Percentiles rank a stretch among this genome's conserved stretches.
Evolutionary conservation across 2,888 invertebrate genomes (phyloP).

Genomic region (Metellina segmentata): DNA sequence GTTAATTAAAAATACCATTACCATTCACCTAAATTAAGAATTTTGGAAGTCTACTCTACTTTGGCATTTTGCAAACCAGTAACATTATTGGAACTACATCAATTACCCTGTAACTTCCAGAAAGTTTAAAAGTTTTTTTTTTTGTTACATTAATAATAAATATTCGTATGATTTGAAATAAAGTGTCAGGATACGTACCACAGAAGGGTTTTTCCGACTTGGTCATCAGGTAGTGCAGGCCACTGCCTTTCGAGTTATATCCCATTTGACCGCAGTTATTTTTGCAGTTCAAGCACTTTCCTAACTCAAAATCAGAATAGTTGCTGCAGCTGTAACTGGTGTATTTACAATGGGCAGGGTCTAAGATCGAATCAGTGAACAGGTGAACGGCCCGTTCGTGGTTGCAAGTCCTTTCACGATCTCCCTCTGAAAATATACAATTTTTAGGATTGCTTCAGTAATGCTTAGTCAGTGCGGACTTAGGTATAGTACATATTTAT

Average conservation of each 20-base stretch:
- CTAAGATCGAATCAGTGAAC: slow-evolving; percentile 66
- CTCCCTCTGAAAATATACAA: slow-evolving; percentile 52
- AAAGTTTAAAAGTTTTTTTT: no score
- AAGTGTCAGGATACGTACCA: slow-evolving; percentile 37
- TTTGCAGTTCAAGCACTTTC: slow-evolving; percentile 47
- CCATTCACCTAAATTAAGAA: no score
- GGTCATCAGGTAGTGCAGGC: slow-evolving; percentile 62
- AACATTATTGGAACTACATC: no score
- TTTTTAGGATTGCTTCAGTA: not conserved
- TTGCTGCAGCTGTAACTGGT: slow-evolving; percentile 40
- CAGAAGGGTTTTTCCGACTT: slow-evolving; percentile 58
- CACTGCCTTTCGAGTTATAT: slow-evolving; percentile 50
- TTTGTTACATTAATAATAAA: no score
- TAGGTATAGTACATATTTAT: no score
- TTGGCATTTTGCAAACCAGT: no score
- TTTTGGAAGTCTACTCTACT: no score
- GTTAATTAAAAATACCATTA: no score
- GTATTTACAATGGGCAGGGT: slow-evolving; percentile 27
- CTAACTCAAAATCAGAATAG: slow-evolving; percentile 35
- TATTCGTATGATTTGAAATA: no score
- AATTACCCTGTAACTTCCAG: no score
- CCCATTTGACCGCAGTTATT: slow-evolving; percentile 64
- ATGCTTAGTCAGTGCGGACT: not conserved
- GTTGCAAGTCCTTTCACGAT: slow-evolving; percentile 55
- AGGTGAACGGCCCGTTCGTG: slow-evolving; percentile 73